Percentiles rank a stretch among this genome's conserved stretches.
Conservation (phyloP, 2,888 invertebrate species). For the Sminthurinus aureus region DNA sequence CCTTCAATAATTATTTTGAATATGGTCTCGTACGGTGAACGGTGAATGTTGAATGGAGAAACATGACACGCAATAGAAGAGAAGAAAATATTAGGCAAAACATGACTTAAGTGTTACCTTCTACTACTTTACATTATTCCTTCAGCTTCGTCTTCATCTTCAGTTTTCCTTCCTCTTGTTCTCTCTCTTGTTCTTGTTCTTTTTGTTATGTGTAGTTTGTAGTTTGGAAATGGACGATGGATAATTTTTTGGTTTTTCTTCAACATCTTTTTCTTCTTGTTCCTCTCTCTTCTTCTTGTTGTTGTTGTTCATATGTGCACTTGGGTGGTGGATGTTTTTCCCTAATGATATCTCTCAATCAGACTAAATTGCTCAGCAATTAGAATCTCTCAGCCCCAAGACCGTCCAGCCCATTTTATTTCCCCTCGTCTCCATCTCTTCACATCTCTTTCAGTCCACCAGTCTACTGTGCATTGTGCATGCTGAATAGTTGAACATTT, state of each 20-base stretch:
- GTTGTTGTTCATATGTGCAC: slow-evolving; percentile 17
- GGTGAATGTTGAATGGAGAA: neutral
- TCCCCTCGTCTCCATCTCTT: neutral
- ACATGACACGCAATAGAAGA: neutral
- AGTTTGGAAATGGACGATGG: neutral
- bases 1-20: neutral
- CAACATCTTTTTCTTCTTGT: no score
- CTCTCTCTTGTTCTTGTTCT: neutral
- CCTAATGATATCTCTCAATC: slow-evolving; percentile 50
- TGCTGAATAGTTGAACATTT: neutral
- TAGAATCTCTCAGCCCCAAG: slow-evolving; percentile 38
- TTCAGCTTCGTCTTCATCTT: no score
- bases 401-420: slow-evolving; percentile 26
- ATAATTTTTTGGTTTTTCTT: slow-evolving; percentile 8
- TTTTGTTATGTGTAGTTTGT: neutral
- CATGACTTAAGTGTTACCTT: neutral
- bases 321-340: slow-evolving; percentile 39
- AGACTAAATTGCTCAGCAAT: slow-evolving; percentile 46
- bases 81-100: slow-evolving; percentile 1
- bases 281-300: slow-evolving; percentile 5
- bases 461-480: no score
- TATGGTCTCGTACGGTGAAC: neutral
- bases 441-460: neutral
- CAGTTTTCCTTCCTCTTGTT: no score
- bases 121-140: neutral